phyloP scores from a whole-genome alignment of 2,888 invertebrate genomes.

The Lasius platythorax region DNA sequence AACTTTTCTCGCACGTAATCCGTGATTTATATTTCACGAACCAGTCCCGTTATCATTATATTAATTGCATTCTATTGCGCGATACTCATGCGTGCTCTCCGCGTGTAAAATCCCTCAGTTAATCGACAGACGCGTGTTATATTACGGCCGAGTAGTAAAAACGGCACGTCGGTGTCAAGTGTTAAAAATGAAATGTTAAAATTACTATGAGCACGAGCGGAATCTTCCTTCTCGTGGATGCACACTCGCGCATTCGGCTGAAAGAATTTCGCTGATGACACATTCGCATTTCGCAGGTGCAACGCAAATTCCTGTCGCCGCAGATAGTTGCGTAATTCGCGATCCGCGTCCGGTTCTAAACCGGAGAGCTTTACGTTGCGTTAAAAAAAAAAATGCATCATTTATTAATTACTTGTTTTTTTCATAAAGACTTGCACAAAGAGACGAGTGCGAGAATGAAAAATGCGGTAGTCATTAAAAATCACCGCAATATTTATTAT shows the following conservation, averaged over 20 bases:
- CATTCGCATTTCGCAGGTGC: conserved; percentile 48
- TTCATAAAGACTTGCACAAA: neutral
- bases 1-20: neutral
- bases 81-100: neutral
- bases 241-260: neutral
- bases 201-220: neutral
- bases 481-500: neutral
- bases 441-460: neutral
- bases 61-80: conserved; percentile 6
- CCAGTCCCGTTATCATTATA: neutral
- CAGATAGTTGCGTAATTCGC: conserved; percentile 36
- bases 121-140: neutral
- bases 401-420: conserved; percentile 1
- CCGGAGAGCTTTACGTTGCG: conserved; percentile 1
- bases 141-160: conserved; percentile 5
- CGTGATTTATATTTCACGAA: conserved; percentile 24
- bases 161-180: neutral
- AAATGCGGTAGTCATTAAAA: neutral
- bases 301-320: conserved; percentile 33
- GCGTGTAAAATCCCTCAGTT: neutral
- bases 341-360: conserved; percentile 39
- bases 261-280: conserved; percentile 55
- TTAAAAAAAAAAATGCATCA: neutral
- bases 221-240: conserved; percentile 24
- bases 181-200: conserved; percentile 7